A percentile compares a stretch with the other conserved stretches of the same genome.
phyloP scores from a whole-genome alignment of 2,113 vertebrate species.

The Propithecus coquereli region DNA sequence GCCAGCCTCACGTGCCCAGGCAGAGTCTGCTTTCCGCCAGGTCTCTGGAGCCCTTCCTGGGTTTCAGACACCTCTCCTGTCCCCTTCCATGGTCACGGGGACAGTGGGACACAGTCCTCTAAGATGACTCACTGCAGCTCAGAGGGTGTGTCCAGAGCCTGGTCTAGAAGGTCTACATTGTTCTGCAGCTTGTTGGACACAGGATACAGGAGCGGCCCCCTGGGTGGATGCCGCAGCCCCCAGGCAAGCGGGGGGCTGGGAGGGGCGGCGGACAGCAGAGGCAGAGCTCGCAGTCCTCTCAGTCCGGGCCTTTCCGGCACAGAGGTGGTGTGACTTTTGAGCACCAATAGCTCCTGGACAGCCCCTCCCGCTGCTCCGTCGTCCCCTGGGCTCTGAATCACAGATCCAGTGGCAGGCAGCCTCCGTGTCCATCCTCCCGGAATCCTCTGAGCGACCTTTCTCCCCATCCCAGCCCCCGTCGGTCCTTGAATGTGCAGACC shows the following conservation, averaged over 20 bases:
- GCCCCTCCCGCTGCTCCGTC: not conserved
- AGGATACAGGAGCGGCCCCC: not conserved
- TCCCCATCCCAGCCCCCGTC: not conserved
- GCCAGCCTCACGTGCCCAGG: not conserved
- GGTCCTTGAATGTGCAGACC: not conserved
- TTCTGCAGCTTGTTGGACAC: not conserved
- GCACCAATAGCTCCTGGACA: not conserved
- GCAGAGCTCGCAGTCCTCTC: not conserved
- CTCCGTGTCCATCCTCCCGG: not conserved
- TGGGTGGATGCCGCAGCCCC: not conserved
- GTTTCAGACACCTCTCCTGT: not conserved
- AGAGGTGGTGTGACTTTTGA: not conserved
- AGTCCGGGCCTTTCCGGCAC: not conserved
- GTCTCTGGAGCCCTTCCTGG: too few species aligned
- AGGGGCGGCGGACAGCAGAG: not conserved
- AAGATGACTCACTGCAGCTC: too few species aligned
- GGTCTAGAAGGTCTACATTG: too few species aligned
- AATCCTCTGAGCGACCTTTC: not conserved
- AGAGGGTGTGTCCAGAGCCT: rapidly evolving
- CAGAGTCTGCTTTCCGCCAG: too few species aligned
- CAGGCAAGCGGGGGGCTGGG: not conserved
- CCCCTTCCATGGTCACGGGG: rapidly evolving
- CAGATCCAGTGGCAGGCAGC: not conserved
- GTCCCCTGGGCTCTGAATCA: not conserved
- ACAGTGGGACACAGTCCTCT: too few species aligned